Conservation (phyloP, 2,888 invertebrate genomes). For the Amiota communis region DNA sequence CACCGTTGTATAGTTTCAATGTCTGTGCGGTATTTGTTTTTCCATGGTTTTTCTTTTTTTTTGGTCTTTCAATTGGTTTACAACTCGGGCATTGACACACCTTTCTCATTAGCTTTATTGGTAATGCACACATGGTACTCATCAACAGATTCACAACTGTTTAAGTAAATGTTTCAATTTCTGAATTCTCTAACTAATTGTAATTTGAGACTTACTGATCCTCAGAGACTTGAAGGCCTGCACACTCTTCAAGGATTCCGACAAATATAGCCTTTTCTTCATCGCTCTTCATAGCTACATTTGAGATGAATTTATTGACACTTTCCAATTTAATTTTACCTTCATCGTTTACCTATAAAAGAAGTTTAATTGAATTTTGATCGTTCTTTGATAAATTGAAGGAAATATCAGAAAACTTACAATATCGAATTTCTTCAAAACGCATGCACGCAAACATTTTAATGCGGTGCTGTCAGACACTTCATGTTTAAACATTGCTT, state of each 20-base stretch:
- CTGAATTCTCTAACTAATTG: not conserved
- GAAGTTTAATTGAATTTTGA: not conserved
- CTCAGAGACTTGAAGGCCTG: conserved; percentile 57
- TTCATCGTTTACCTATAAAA: conserved; percentile 60
- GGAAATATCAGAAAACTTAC: conserved; percentile 52
- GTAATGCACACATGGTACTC: conserved; percentile 58
- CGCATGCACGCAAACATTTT: conserved; percentile 8
- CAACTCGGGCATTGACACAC: conserved; percentile 36
- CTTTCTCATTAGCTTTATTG: conserved; percentile 57
- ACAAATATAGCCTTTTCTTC: conserved; percentile 53
- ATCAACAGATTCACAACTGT: conserved; percentile 67
- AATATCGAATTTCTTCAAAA: conserved; percentile 59
- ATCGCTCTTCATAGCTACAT: conserved; percentile 55
- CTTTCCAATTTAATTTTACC: conserved; percentile 63
- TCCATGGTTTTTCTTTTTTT: too few species aligned
- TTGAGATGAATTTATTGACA: conserved; percentile 54
- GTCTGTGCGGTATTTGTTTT: too few species aligned
- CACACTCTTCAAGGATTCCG: conserved; percentile 57
- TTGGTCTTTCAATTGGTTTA: too few species aligned
- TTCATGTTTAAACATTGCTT: not conserved
- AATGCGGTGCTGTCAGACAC: not conserved
- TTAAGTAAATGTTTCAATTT: conserved; percentile 1
- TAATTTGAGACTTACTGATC: conserved; percentile 62
- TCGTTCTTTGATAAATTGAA: not conserved
- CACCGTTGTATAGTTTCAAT: too few species aligned